Conservation (phyloP, 2,113 vertebrate species). For the Mastomys coucha region DNA sequence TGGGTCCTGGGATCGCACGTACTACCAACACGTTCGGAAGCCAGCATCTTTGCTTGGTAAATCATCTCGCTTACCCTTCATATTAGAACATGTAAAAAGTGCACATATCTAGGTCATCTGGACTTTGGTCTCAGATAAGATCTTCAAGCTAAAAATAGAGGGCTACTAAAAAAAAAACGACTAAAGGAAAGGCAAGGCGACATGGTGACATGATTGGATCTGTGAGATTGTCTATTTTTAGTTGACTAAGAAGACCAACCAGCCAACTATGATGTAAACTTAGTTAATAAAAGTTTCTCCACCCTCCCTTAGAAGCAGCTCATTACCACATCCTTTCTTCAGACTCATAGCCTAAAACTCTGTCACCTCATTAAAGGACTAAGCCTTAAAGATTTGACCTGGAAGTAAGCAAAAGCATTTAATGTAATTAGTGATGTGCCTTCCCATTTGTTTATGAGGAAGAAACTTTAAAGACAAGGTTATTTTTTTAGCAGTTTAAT, state of each 20-base stretch:
- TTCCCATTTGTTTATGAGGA: background rate
- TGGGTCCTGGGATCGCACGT: too few relatives aligned
- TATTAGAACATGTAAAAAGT: background rate
- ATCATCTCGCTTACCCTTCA: too few relatives aligned
- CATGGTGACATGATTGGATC: background rate
- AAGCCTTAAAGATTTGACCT: constrained; percentile 1
- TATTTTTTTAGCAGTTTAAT: background rate
- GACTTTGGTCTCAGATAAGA: background rate
- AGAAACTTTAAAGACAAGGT: background rate
- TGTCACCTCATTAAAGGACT: background rate
- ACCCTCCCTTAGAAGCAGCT: constrained; percentile 1
- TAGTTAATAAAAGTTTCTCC: constrained; percentile 31
- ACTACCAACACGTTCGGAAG: background rate
- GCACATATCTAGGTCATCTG: background rate
- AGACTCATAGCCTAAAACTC: background rate
- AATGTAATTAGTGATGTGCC: background rate
- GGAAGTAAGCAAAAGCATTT: background rate
- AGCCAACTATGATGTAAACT: constrained; percentile 37
- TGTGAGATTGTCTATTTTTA: constrained; percentile 51
- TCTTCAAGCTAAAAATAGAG: background rate
- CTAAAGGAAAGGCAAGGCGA: background rate
- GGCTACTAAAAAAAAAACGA: background rate
- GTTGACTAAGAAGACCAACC: constrained; percentile 34
- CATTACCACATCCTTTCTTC: background rate
- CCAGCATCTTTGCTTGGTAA: too few relatives aligned